Evolutionary conservation across 2,888 invertebrate species (phyloP).

Genomic region (Toxonevra muliebris): DNA sequence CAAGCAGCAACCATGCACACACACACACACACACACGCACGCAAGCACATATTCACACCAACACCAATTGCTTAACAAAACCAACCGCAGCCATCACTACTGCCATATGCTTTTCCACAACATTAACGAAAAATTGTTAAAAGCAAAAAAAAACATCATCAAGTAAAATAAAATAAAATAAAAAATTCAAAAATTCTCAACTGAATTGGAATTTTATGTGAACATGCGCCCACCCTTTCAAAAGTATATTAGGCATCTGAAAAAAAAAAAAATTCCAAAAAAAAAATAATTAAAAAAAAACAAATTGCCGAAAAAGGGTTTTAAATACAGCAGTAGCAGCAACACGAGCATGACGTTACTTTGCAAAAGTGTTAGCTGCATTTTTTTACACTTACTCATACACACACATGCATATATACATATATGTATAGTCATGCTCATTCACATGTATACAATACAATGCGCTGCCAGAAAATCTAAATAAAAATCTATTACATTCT

Average conservation of each 20-base stretch:
- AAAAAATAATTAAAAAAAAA: too few species aligned
- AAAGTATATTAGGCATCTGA: too few species aligned
- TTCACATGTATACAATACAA: conserved; percentile 2
- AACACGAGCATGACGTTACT: too few species aligned
- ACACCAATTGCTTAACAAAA: too few species aligned
- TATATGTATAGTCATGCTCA: neutral
- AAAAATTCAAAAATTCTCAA: conserved; percentile 55
- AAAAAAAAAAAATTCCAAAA: too few species aligned
- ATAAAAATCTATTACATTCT: conserved; percentile 46
- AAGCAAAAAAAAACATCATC: conserved; percentile 53
- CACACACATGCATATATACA: neutral
- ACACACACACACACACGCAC: conserved; percentile 41
- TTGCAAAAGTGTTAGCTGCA: too few species aligned
- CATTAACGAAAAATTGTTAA: conserved; percentile 51
- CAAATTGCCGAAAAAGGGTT: too few species aligned
- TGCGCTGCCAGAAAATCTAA: conserved; percentile 42
- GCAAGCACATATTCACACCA: conserved; percentile 33
- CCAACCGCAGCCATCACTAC: too few species aligned
- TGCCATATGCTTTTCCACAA: conserved; percentile 52
- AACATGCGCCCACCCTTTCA: too few species aligned
- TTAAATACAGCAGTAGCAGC: too few species aligned
- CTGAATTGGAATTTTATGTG: conserved; percentile 15
- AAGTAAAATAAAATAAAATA: too few species aligned
- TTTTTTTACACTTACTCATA: neutral
- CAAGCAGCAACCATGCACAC: conserved; percentile 32